These are phyloP conservation scores for Epinephelus coioides DNA, from an alignment of 2,797 vertebrate genomes.

Conservation along the genomic window DNA sequence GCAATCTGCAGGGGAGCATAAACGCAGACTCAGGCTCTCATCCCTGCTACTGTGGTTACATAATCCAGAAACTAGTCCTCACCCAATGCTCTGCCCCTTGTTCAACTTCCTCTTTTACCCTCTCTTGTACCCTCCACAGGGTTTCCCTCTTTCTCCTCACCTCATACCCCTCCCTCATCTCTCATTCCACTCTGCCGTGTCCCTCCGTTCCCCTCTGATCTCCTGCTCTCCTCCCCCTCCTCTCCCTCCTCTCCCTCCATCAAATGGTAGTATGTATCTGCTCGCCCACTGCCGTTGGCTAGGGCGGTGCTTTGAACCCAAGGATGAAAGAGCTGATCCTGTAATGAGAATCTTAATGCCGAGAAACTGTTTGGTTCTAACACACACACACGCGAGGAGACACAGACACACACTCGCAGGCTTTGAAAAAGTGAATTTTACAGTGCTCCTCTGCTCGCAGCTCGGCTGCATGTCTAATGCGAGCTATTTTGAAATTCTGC, in stretches of 20 bases:
- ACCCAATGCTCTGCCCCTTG: background rate
- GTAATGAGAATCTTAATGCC: slow-evolving; percentile 80
- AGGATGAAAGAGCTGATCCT: slow-evolving; percentile 78
- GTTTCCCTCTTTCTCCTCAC: slow-evolving; percentile 38
- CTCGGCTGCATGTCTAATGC: slow-evolving; percentile 71
- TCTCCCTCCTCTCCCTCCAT: slow-evolving; percentile 52
- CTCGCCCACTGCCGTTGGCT: slow-evolving; percentile 63
- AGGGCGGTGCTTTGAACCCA: slow-evolving; percentile 76
- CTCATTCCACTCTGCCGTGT: slow-evolving; percentile 20
- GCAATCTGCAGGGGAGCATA: too few relatives aligned
- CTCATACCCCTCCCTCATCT: slow-evolving; percentile 22
- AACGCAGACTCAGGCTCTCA: slow-evolving; percentile 12
- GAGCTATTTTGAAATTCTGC: slow-evolving; percentile 74
- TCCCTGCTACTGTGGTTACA: slow-evolving; percentile 34
- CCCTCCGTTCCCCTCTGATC: slow-evolving; percentile 49
- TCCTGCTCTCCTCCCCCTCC: slow-evolving; percentile 28
- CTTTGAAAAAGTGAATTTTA: slow-evolving; percentile 70
- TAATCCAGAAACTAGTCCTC: slow-evolving; percentile 29
- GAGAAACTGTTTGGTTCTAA: slow-evolving; percentile 63
- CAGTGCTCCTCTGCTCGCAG: slow-evolving; percentile 38
- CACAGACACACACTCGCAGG: slow-evolving; percentile 20
- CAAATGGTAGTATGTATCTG: slow-evolving; percentile 60
- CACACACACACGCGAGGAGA: slow-evolving; percentile 27
- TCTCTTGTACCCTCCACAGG: slow-evolving; percentile 20
- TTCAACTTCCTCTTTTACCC: slow-evolving; percentile 20